These are phyloP conservation scores for Macrosoma leucophasiata DNA, from an alignment of 2,888 invertebrate genomes.

Conservation along the genomic window DNA sequence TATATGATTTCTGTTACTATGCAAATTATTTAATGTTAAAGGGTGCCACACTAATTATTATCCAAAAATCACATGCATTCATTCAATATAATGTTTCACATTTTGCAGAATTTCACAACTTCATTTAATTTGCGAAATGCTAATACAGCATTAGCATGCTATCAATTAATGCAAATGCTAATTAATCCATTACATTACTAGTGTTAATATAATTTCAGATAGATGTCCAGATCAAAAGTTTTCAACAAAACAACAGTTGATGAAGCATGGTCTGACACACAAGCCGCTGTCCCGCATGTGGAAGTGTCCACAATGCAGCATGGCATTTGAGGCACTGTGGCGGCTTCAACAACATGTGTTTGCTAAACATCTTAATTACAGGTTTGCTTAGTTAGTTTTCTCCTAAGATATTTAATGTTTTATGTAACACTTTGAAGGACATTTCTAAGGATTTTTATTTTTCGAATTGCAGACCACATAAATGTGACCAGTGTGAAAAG, in stretches of 20 bases:
- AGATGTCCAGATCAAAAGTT: conserved; percentile 60
- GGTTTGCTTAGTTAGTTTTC: conserved; percentile 35
- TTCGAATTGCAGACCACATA: conserved; percentile 51
- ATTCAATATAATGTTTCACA: too few species aligned
- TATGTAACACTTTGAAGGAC: background rate
- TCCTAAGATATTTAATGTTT: background rate
- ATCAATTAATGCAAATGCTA: too few species aligned
- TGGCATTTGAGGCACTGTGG: conserved; percentile 61
- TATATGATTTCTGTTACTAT: too few species aligned
- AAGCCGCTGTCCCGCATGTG: conserved; percentile 56
- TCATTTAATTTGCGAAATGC: too few species aligned
- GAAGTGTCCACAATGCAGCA: conserved; percentile 58
- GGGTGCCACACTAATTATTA: too few species aligned
- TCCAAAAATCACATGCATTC: too few species aligned
- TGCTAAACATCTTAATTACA: conserved; percentile 56
- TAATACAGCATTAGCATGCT: too few species aligned
- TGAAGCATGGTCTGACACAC: conserved; percentile 58
- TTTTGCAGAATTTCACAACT: too few species aligned
- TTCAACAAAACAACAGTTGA: conserved; percentile 58
- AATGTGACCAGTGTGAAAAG: conserved; percentile 59
- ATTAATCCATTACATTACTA: too few species aligned
- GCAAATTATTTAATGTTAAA: too few species aligned
- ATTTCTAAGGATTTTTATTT: conserved; percentile 2
- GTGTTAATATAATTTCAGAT: conserved; percentile 41
- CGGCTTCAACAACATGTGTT: conserved; percentile 61